Evolutionary conservation across 2,888 invertebrate species (phyloP).

Genomic region (Cordilura impudica): DNA sequence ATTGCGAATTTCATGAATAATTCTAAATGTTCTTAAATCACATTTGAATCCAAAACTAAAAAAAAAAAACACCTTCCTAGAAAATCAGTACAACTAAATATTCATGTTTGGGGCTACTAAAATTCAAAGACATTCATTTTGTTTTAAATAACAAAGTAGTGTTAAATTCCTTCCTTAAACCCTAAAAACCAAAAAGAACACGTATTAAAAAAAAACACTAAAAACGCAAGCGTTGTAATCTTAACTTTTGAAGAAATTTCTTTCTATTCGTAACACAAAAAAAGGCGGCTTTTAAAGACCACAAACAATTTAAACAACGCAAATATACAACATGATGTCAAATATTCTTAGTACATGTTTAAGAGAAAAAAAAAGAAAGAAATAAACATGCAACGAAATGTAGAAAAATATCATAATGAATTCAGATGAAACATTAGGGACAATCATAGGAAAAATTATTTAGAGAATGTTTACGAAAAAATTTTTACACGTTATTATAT

Average conservation of each 20-base stretch:
- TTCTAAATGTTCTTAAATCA: conserved; percentile 24
- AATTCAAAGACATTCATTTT: conserved; percentile 22
- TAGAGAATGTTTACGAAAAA: background rate
- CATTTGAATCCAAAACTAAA: background rate
- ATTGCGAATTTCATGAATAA: background rate
- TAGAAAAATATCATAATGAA: background rate
- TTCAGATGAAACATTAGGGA: background rate
- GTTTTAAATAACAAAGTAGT: background rate
- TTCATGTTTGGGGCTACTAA: background rate
- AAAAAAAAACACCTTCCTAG: conserved; percentile 7
- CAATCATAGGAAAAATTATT: background rate
- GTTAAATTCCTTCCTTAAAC: conserved; percentile 40
- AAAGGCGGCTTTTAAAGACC: conserved; percentile 7
- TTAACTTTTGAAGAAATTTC: conserved; percentile 20
- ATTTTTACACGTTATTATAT: too few species aligned
- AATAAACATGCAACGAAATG: conserved; percentile 22
- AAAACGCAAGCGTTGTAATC: conserved; percentile 37
- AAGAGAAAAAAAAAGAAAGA: background rate
- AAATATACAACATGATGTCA: conserved; percentile 13
- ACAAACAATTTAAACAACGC: conserved; percentile 5
- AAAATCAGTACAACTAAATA: background rate
- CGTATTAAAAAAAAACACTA: conserved; percentile 16
- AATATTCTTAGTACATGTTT: conserved; percentile 5
- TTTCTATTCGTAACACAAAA: background rate
- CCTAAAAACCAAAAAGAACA: conserved; percentile 9